Base-by-base conservation (phyloP, 2,113 vertebrate genomes). In the Struthidea cinerea region DNA sequence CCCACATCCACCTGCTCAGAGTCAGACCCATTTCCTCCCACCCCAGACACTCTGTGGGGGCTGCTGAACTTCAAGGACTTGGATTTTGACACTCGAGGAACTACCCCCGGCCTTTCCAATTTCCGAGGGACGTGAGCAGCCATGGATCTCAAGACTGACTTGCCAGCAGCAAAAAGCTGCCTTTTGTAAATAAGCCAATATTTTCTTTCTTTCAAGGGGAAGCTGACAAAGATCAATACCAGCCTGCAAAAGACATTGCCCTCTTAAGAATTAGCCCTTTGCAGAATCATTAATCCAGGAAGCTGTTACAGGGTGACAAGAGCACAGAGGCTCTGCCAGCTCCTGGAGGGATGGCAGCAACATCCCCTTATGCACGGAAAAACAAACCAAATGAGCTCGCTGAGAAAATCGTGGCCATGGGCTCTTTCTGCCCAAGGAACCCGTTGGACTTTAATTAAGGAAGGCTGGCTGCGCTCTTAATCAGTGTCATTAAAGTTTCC, bases 201-300 rank as follows among this genome's bases (percentile, higher is more conserved):
- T 97, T 97, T 97, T 94, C 96, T 97, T 96, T 96, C 95, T 97
- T 96, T 92, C 92, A 89, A 92, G 94, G 91, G 95, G 95, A 97
- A 94, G 97, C 94, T 97, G 96, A 96, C 96, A 97, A 96, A 97
- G 97, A 97, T 97, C 97, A 97, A 97, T 97, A 97, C 84, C 28
- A 87, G 92, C 94, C 96, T 93, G 96, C 97, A 96, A 92, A 97
- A 97, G 97, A 96, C 97, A 95, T 97, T 92, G 95, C 95, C 97
- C 97, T 96, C 96, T 95, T 84, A 96, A 97, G 96, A 96, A 97
- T 97, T 95, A 97, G 96, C 93, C 96, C 97, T 96, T 96, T 89
- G 93, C 96, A 89, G 94, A 96, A 94, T 88, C 97, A 96, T 97
- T 96, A 97, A 97, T 97, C 97, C 96, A 95, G 85, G 95, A 84